These are phyloP conservation scores for Caenorhabditis sinica DNA, from an alignment of 2,888 invertebrate genomes.

Conservation along the genomic window DNA sequence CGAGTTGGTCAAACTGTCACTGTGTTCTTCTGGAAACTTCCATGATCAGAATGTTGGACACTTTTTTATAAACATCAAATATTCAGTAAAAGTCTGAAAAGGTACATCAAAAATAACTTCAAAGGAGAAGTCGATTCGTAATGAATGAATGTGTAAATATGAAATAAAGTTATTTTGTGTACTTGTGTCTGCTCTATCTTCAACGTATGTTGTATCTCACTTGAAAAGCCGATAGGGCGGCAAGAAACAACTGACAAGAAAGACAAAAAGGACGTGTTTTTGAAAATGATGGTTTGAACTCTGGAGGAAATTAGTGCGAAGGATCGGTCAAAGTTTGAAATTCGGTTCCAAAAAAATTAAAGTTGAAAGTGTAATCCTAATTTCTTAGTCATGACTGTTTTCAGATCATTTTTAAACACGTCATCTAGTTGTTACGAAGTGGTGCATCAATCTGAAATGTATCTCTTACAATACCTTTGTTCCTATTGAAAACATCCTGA, in stretches of 20 bases:
- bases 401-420: background rate
- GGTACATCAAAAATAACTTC: background rate
- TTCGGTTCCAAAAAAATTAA: background rate
- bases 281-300: conserved; percentile 55
- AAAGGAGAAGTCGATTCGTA: conserved; percentile 16
- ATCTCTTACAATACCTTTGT: background rate
- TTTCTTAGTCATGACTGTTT: too few relatives aligned
- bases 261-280: conserved; percentile 45
- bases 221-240: conserved; percentile 55
- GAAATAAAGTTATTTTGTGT: conserved; percentile 16
- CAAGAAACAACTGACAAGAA: conserved; percentile 54
- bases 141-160: conserved; percentile 33
- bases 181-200: conserved; percentile 39
- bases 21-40: conserved; percentile 22
- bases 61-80: background rate
- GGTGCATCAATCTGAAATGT: background rate
- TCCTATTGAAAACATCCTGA: background rate
- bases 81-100: background rate
- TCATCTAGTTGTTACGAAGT: background rate
- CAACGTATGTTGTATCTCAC: conserved; percentile 39
- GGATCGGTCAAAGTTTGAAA: conserved; percentile 19
- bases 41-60: background rate
- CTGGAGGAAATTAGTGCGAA: conserved; percentile 13
- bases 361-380: too few relatives aligned
- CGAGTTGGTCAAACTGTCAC: conserved; percentile 3